Evolutionary conservation across 2,888 invertebrate genomes (phyloP), one percentile per base, ranked within the genome.

Genomic region (Synergus japonicus): DNA sequence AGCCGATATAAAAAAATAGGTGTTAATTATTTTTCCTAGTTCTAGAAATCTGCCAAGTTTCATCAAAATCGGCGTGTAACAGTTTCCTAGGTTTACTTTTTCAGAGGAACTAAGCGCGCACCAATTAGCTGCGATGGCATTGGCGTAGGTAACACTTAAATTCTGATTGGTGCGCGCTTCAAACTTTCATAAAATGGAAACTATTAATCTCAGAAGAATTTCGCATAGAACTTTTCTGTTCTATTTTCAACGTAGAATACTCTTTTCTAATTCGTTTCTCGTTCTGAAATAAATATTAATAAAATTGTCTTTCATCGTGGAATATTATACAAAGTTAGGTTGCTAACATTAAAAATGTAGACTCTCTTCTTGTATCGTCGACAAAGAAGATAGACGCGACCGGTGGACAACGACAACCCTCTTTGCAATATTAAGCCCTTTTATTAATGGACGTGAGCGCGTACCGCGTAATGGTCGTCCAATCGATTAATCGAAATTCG

Each of bases 401-500:
- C 58, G 76, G 29, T 46, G 49, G 76, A 78, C 22, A 22, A 83
- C 86, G 76, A 78, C 22, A 22, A 83, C 86, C 87, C 90, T 88
- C 88, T 90, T 89, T 88, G 87, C 89, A 88, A 90, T 91, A 91
- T 90, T 89, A 88, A 90, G 88, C 88, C 86, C 89, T 90, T 90
- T 91, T 90, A 90, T 91, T 90, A 90, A 91, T 91, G 90, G 88
- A 84, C 81, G 83, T 81, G 84, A 81, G 85, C 83, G 85, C 81
- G 84, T 79, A 80, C 81, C 87, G 82, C 85, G 88, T 88, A 89
- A 89, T 87, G 87, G 89, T 83, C 85, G 83, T 64, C 81, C 88
- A 87, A 91, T 90, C 92, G 92, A 92, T 92, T 92, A 91, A 92
- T 92, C 90, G 91, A 91, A 91, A 91, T 91, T 91, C 91, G 90